These are phyloP conservation scores for Prionailurus bengalensis DNA, from an alignment of 2,113 vertebrate species.

Conservation along the genomic window DNA sequence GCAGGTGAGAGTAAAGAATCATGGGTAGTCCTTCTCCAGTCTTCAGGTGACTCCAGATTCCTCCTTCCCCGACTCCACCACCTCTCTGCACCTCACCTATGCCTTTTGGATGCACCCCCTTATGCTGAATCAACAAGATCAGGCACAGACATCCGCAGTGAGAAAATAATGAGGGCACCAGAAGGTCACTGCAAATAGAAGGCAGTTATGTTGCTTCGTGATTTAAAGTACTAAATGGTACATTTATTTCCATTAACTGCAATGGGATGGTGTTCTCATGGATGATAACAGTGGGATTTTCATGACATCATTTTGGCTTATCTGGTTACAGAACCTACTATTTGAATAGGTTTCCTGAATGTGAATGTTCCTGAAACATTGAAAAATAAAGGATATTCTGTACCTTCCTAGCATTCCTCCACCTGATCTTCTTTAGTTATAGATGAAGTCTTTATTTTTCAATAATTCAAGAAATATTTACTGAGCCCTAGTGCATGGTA, in stretches of 20 bases:
- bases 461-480: conserved; percentile 23
- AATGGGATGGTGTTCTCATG: conserved; percentile 48
- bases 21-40: neutral
- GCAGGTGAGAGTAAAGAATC: neutral
- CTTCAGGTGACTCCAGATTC: neutral
- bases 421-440: conserved; percentile 27
- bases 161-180: conserved; percentile 73
- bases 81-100: conserved; percentile 26
- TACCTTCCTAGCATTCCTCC: neutral
- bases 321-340: conserved; percentile 16
- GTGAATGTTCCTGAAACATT: conserved; percentile 25
- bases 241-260: conserved; percentile 81
- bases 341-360: neutral
- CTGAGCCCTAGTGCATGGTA: neutral
- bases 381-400: conserved; percentile 41
- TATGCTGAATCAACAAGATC: conserved; percentile 77
- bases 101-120: neutral
- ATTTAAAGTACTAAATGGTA: conserved; percentile 80
- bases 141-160: conserved; percentile 36
- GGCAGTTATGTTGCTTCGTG: conserved; percentile 74
- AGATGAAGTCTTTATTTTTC: conserved; percentile 39
- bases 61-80: neutral
- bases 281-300: conserved; percentile 57
- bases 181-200: conserved; percentile 76
- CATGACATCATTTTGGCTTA: conserved; percentile 5